Base-by-base conservation (phyloP, 2,113 vertebrate genomes). In the Myotis lucifugus region DNA sequence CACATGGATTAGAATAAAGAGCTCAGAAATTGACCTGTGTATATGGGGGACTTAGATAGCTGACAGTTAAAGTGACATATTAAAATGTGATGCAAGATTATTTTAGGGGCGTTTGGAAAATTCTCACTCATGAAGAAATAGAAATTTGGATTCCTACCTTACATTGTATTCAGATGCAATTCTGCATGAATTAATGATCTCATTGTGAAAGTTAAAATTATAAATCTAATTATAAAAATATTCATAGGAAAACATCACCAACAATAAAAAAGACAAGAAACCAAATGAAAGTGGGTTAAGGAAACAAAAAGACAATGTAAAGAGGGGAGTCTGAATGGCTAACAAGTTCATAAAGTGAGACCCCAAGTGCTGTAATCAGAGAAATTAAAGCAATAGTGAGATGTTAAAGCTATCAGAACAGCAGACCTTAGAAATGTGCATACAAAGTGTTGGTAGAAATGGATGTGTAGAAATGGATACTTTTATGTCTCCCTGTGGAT, bases 141-240 rank as follows among this genome's bases (percentile, higher is more conserved):
- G 21, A 84, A 93, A 66, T 23, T 67, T 78, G 17, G 23, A 50
- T 67, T 14, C 19, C 29, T 52, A n/a, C 21, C 87, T 94, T 85
- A 61, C 5, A n/a, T 6, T 70, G 1, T 46, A 34, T 40, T 46
- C 17, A 76, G 32, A 89, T 67, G 8, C 15, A 87, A 52, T 48
- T 59, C 37, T 25, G 25, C 19, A 42, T 34, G 8, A 17, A 90
- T 29, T 73, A 78, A 90, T 32, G 70, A 46, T 25, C 84, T 70
- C 40, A 70, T 1, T 54, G 64, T 82, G 72, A 78, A 93, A 84
- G 5, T 69, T 74, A 76, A 79, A 54, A 91, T 74, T 67, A 37
- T 93, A 54, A 79, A 70, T 34, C 32, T 93, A 81, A 85, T 61
- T 32, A 81, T 23, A 77, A 73, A 91, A 88, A 64, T 95, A 91